Conservation (phyloP, 2,888 invertebrate species). For the Diachrysia chrysitis region DNA sequence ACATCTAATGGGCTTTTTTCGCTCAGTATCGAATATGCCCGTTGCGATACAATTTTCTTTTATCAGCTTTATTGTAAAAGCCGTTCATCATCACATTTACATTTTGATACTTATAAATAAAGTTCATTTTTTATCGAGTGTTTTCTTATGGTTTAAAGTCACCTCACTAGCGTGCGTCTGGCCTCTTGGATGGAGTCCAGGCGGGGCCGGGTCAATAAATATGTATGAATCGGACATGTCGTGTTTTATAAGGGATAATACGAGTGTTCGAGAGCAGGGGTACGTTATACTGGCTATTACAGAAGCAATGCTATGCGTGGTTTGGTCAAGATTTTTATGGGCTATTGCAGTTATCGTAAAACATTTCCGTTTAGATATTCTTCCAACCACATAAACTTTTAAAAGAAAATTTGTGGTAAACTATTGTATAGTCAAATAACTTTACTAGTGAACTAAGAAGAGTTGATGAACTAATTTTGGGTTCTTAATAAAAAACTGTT, state of each 20-base stretch:
- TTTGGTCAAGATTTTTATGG: background rate
- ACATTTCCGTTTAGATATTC: background rate
- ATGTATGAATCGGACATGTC: conserved; percentile 74
- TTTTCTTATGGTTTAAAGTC: conserved; percentile 5
- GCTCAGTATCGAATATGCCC: conserved; percentile 4
- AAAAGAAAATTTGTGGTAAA: too few relatives aligned
- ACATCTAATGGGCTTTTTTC: conserved; percentile 4
- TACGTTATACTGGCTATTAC: background rate
- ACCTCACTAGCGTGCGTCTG: conserved; percentile 29
- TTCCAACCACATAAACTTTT: background rate
- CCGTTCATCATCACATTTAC: background rate
- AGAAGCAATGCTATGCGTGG: conserved; percentile 13
- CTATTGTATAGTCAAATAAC: too few relatives aligned
- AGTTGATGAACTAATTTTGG: too few relatives aligned
- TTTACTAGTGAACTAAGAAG: too few relatives aligned
- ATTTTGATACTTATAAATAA: background rate
- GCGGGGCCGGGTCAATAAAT: conserved; percentile 72
- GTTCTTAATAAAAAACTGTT: too few relatives aligned
- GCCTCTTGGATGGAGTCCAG: conserved; percentile 69
- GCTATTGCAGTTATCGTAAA: conserved; percentile 5
- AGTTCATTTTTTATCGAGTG: background rate
- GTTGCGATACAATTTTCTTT: background rate
- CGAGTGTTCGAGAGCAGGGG: conserved; percentile 27
- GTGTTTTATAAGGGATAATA: conserved; percentile 62
- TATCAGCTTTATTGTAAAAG: background rate